These are phyloP conservation scores for Bellardia pandia DNA, from an alignment of 2,888 invertebrate species.

Conservation along the genomic window DNA sequence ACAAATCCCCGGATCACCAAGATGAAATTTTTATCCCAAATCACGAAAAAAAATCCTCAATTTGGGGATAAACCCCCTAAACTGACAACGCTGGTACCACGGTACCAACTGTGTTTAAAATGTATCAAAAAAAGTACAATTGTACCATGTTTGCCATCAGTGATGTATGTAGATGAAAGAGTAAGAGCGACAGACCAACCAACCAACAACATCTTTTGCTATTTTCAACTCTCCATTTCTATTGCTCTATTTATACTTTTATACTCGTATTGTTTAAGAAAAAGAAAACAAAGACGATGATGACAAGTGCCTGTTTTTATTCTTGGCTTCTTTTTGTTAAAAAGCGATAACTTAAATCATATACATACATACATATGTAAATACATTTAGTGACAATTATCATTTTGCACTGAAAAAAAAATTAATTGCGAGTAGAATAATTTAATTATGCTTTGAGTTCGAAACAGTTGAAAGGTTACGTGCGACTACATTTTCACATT, in stretches of 20 bases:
- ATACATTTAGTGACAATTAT: slow-evolving; percentile 1
- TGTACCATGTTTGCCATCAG: no score
- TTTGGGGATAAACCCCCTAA: no score
- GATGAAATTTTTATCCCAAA: no score
- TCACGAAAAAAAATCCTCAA: no score
- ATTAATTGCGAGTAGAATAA: neutral
- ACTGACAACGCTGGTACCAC: no score
- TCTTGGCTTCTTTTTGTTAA: neutral
- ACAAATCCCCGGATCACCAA: no score
- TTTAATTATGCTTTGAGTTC: neutral
- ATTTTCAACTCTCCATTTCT: neutral
- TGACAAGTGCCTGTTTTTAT: neutral
- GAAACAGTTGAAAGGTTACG: no score
- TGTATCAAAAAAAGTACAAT: no score
- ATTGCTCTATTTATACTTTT: neutral
- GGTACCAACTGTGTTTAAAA: no score
- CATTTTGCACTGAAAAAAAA: neutral
- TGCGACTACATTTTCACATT: no score
- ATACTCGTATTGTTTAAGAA: neutral
- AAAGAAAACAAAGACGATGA: neutral
- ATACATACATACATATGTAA: neutral
- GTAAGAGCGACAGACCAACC: slow-evolving; percentile 25
- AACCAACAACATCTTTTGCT: slow-evolving; percentile 8
- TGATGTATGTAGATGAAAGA: slow-evolving; percentile 62
- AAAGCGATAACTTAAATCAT: neutral